phyloP scores from a whole-genome alignment of 2,888 invertebrate species.

The Parasteatoda lunata region DNA sequence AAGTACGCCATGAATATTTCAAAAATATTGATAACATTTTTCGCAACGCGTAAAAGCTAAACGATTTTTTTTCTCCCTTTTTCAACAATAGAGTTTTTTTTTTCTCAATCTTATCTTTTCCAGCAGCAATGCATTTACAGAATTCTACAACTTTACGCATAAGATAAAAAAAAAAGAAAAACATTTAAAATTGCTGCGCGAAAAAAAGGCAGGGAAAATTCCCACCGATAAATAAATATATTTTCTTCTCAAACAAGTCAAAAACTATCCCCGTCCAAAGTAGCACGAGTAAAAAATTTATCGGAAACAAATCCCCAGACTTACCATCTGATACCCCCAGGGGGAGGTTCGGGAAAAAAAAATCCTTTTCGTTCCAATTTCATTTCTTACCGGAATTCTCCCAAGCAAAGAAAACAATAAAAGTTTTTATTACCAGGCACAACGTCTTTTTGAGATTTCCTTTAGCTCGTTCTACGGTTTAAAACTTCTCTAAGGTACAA shows the following conservation, averaged over 20 bases:
- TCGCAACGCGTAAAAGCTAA: no score
- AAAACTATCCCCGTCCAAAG: slow-evolving; percentile 15
- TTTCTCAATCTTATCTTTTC: background rate
- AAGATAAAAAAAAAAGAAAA: background rate
- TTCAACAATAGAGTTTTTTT: background rate
- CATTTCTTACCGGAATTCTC: slow-evolving; percentile 14
- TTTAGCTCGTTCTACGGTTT: background rate
- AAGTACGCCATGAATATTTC: no score
- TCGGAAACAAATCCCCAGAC: slow-evolving; percentile 28
- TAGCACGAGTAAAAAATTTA: slow-evolving; percentile 26
- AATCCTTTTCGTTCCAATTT: slow-evolving; percentile 22
- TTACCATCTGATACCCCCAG: slow-evolving; percentile 5
- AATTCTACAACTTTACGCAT: background rate
- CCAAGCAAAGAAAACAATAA: slow-evolving; percentile 13
- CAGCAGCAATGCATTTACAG: background rate
- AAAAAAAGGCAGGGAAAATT: background rate
- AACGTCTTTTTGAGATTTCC: slow-evolving; percentile 6
- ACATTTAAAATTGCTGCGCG: no score
- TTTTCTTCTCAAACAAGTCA: slow-evolving; percentile 24
- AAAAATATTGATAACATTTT: no score
- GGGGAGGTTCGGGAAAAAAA: background rate
- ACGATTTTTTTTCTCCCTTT: background rate
- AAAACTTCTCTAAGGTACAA: slow-evolving; percentile 22
- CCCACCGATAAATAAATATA: slow-evolving; percentile 13
- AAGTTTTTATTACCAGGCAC: slow-evolving; percentile 27